Evolutionary conservation across 2,888 invertebrate species (phyloP).

Genomic region (Caenorhabditis sulstoni): DNA sequence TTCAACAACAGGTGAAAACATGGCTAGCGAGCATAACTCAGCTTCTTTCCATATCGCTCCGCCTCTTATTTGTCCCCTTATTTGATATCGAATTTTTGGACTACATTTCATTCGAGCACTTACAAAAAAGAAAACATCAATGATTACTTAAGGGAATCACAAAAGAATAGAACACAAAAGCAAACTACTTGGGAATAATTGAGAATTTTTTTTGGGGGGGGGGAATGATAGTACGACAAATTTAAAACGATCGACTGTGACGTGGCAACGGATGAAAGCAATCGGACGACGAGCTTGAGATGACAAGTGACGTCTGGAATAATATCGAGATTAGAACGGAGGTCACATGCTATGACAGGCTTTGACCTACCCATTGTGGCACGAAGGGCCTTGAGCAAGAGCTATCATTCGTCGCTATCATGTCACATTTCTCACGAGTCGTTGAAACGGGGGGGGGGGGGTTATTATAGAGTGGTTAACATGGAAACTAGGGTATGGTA

Average conservation of each 20-base stretch:
- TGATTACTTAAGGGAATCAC: constrained; percentile 59
- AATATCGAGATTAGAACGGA: neutral
- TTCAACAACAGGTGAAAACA: too few relatives aligned
- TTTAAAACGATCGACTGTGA: constrained; percentile 14
- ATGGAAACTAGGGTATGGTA: constrained; percentile 2
- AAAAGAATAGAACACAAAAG: constrained; percentile 33
- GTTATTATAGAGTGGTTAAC: neutral
- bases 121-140: constrained; percentile 21
- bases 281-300: constrained; percentile 9
- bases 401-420: constrained; percentile 52
- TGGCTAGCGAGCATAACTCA: too few relatives aligned
- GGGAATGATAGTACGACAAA: neutral
- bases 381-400: constrained; percentile 52
- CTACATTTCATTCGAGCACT: constrained; percentile 38
- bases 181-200: constrained; percentile 17
- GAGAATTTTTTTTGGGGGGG: constrained; percentile 11
- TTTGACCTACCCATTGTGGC: constrained; percentile 35
- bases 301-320: constrained; percentile 25
- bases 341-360: too few relatives aligned
- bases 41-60: too few relatives aligned
- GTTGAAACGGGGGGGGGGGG: neutral
- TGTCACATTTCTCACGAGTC: constrained; percentile 23
- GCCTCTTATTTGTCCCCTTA: neutral
- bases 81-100: neutral
- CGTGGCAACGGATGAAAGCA: constrained; percentile 52